Conservation (phyloP, 2,113 vertebrate genomes). For the Otus sunia region DNA sequence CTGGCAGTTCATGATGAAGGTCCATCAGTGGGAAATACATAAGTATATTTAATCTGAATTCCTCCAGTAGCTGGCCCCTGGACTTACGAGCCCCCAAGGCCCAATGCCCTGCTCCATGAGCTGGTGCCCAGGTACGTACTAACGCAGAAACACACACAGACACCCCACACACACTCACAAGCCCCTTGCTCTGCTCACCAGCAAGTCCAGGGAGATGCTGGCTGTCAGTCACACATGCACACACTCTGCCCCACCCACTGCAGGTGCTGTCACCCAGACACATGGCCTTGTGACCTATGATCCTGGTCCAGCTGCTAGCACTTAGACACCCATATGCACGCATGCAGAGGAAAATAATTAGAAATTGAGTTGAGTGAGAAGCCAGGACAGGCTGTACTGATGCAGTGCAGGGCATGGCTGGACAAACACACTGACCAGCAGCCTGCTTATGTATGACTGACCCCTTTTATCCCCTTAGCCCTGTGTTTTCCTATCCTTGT, state of each 20-base stretch:
- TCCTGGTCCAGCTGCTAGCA: not conserved
- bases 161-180: rapidly evolving
- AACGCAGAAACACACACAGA: not conserved
- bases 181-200: not conserved
- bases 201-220: not conserved
- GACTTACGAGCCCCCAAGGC: rapidly evolving
- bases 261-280: not conserved
- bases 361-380: not conserved
- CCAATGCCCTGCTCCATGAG: not conserved
- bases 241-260: rapidly evolving
- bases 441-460: rapidly evolving
- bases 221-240: not conserved
- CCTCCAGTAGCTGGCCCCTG: not conserved
- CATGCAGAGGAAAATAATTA: not conserved
- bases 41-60: rapidly evolving
- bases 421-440: not conserved
- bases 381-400: not conserved
- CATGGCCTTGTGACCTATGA: rapidly evolving
- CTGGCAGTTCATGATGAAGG: not conserved
- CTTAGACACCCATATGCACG: too few relatives aligned
- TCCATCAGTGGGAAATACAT: not conserved
- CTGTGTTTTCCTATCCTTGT: not conserved
- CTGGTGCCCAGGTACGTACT: not conserved
- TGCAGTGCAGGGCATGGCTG: not conserved
- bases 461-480: not conserved